Evolutionary conservation across 2,113 vertebrate genomes (phyloP), one percentile per base, ranked within the genome.

Genomic region (Ictalurus punctatus): DNA sequence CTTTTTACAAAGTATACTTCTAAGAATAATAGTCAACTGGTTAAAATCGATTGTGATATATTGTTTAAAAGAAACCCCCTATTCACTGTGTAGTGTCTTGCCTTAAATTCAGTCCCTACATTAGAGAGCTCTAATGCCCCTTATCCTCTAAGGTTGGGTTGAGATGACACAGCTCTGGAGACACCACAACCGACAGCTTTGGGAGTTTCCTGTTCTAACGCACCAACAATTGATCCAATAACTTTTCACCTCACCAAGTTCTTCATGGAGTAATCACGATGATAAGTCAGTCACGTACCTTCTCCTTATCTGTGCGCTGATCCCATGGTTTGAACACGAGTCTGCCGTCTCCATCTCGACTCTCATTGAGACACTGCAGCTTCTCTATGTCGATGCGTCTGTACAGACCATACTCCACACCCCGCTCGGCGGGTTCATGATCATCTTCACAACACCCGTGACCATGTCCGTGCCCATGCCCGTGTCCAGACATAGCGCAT

Each of bases 291-390:
- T 25, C 54, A 61, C 13, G 56, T 94, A 99, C 98, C 98, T 96
- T 96, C 16, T 95, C 92, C 73, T 97, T 95, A 79, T 98, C 96
- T 2, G 92, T 93, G 25, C 98, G 97, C 90, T 97, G 95, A 69
- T 99, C 97, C 98, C 98, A 99, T 3, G 98, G 96, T 74, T 98
- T 98, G 94, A 99, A 98, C 85, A 99, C 98, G 67, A 95, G 95
- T 44, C 95, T 97, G 0, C 98, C 98, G 91, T 97, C 97, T 34
- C 98, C 97, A 87, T 99, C 98, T 1, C 96, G 93, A 91, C 97
- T 97, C 95, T 99, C 98, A 92, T 99, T 99, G 80, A 99, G 96
- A 90, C 98, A 99, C 95, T 99, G 96, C 92, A 99, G 92, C 90
- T 97, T 98, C 89, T 97, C 95, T 91, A 95, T 92, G 95, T 99